Percentiles rank a stretch among this genome's conserved stretches.
Evolutionary conservation across 2,888 invertebrate species (phyloP).

Genomic region (Rugalucina vietnamica): DNA sequence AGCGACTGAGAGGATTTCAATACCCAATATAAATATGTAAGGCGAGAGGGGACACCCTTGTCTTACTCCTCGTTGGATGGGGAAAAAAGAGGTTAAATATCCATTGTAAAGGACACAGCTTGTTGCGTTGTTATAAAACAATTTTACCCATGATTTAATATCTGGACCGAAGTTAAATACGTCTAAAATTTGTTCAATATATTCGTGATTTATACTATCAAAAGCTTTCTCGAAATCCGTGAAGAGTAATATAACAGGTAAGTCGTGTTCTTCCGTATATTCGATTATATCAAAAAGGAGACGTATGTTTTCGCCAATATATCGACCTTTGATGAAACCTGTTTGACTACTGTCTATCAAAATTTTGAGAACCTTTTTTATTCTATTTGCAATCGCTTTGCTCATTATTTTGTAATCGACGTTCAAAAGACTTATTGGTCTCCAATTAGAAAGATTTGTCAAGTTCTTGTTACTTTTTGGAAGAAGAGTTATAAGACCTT

Average conservation of each 20-base stretch:
- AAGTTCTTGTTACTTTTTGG: not conserved
- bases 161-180: not conserved
- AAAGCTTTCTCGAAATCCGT: conserved; percentile 5
- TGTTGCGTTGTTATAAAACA: not conserved
- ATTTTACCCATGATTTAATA: not conserved
- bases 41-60: not conserved
- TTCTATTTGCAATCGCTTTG: conserved; percentile 12
- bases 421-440: conserved; percentile 2
- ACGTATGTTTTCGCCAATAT: not conserved
- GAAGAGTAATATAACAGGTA: not conserved
- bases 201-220: not conserved
- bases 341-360: not conserved
- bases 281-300: not conserved
- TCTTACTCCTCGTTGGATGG: not conserved
- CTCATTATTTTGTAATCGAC: conserved; percentile 12
- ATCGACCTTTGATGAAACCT: conserved; percentile 9
- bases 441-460: not conserved
- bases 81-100: not conserved
- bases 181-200: not conserved
- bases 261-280: not conserved
- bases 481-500: not conserved
- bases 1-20: not conserved
- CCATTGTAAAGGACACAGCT: not conserved
- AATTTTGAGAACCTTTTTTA: not conserved
- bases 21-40: not conserved